phyloP scores from a whole-genome alignment of 2,113 vertebrate genomes.

The Cynocephalus volans region DNA sequence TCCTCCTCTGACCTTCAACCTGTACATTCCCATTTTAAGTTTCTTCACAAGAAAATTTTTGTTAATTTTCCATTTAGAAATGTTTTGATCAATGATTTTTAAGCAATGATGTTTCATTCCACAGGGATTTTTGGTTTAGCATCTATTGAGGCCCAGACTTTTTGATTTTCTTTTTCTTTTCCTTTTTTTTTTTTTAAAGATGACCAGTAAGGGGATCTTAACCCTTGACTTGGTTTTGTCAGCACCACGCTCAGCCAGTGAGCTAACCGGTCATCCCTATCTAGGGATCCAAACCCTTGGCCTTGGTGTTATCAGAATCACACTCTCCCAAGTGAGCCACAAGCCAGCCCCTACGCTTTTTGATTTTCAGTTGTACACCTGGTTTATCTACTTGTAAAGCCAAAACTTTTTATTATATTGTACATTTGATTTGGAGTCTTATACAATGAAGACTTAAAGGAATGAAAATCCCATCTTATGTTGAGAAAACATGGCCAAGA shows the following conservation, averaged over 20 bases:
- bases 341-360: no score
- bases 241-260: no score
- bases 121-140: background rate
- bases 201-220: no score
- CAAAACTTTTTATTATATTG: constrained; percentile 56
- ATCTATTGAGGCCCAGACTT: background rate
- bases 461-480: background rate
- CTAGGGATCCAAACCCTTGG: no score
- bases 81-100: constrained; percentile 7
- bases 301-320: no score
- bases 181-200: no score
- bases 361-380: background rate
- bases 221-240: no score
- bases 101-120: constrained; percentile 44
- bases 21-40: constrained; percentile 29
- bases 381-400: constrained; percentile 28
- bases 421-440: constrained; percentile 56
- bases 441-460: constrained; percentile 54
- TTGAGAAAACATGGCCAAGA: constrained; percentile 26
- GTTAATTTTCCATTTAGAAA: constrained; percentile 44
- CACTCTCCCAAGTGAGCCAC: no score
- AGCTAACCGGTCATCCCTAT: no score
- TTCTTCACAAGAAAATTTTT: constrained; percentile 2
- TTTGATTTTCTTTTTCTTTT: background rate
- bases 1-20: background rate